phyloP scores from a whole-genome alignment of 2,113 vertebrate genomes.

The Cacatua alba region DNA sequence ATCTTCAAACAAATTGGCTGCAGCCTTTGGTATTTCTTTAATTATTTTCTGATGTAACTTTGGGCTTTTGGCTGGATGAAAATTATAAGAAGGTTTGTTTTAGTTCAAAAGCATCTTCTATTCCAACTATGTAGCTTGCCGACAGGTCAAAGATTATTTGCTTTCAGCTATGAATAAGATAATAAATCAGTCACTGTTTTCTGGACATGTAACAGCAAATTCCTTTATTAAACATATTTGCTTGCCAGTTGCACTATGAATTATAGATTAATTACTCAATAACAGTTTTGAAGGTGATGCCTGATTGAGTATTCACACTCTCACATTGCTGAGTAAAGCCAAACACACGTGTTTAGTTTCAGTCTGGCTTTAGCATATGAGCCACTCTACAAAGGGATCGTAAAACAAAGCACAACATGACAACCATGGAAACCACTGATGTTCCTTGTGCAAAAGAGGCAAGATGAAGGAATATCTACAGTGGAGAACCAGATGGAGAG shows the following conservation, averaged over 20 bases:
- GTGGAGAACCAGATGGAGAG: conserved; percentile 51
- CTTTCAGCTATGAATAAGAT: conserved; percentile 37
- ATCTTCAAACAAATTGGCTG: conserved; percentile 9
- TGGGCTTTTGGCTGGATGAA: neutral
- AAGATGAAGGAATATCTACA: conserved; percentile 38
- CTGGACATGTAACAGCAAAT: conserved; percentile 16
- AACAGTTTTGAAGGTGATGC: conserved; percentile 13
- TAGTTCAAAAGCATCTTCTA: neutral
- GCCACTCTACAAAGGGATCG: conserved; percentile 13
- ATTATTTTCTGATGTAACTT: conserved; percentile 30
- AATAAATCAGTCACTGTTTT: conserved; percentile 57
- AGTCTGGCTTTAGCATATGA: conserved; percentile 45
- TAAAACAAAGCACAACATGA: conserved; percentile 58
- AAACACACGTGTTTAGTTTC: conserved; percentile 21
- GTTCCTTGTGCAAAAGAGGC: conserved; percentile 33
- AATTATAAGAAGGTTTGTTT: conserved; percentile 34
- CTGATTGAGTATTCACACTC: conserved; percentile 35
- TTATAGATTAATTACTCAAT: conserved; percentile 60
- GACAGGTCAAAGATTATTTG: conserved; percentile 24
- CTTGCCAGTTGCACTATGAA: conserved; percentile 32
- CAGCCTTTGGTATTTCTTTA: conserved; percentile 18
- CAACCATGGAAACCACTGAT: conserved; percentile 1
- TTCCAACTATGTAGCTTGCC: neutral
- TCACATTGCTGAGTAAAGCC: conserved; percentile 23
- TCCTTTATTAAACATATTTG: conserved; percentile 45